Conservation (phyloP, 2,797 vertebrate species). For the Psittacula derbiana region DNA sequence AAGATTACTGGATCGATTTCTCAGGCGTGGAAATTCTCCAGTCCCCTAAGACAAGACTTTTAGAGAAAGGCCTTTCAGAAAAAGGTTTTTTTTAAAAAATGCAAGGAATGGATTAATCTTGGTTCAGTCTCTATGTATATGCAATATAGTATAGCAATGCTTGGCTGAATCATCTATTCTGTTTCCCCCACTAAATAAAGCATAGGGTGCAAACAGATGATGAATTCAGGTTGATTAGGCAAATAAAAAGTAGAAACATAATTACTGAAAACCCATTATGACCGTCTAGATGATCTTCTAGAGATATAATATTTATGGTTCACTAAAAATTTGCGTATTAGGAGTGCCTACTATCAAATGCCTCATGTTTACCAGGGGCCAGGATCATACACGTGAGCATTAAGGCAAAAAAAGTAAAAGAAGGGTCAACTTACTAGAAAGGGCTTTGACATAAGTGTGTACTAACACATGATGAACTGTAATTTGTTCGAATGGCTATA, state of each 20-base stretch:
- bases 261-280: background rate
- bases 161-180: background rate
- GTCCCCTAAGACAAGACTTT: background rate
- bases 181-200: background rate
- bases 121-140: background rate
- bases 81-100: background rate
- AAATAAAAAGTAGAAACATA: background rate
- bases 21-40: background rate
- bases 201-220: background rate
- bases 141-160: background rate
- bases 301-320: background rate
- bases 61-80: background rate
- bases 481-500: background rate
- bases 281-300: background rate
- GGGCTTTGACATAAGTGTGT: background rate
- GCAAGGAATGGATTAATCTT: background rate
- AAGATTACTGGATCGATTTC: background rate
- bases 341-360: background rate
- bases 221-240: background rate
- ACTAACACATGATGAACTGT: background rate
- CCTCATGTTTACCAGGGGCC: background rate
- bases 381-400: fast-evolving
- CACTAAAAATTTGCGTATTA: background rate
- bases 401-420: background rate
- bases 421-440: background rate